Percentiles rank a stretch among this genome's conserved stretches.
Conservation (phyloP, 2,888 invertebrate species). For the Sesia apiformis region DNA sequence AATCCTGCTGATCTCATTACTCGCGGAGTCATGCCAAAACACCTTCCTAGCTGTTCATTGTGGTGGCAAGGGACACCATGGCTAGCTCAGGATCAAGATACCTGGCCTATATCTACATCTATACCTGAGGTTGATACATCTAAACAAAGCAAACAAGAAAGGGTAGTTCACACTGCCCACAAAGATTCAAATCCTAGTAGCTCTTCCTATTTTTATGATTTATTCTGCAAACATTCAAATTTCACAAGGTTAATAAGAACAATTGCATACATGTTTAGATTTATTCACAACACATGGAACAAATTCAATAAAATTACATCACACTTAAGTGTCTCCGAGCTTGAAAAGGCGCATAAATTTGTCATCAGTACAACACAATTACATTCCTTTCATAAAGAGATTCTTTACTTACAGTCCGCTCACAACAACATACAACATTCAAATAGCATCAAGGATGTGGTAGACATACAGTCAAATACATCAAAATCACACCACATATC, state of each 20-base stretch:
- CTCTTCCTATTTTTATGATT: too few species aligned
- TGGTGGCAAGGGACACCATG: conserved; percentile 6
- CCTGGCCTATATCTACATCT: background rate
- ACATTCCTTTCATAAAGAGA: background rate
- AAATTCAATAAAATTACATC: too few species aligned
- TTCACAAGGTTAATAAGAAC: background rate
- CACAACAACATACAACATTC: too few species aligned
- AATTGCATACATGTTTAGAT: conserved; percentile 3
- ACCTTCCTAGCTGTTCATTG: background rate
- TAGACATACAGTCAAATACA: too few species aligned
- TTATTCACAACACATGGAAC: background rate
- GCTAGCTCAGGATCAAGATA: background rate
- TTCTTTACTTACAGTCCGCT: background rate
- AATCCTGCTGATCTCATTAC: conserved; percentile 4
- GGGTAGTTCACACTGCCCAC: too few species aligned
- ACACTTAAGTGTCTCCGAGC: background rate
- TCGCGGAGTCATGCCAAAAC: background rate
- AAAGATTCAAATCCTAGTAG: too few species aligned
- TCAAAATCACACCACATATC: too few species aligned
- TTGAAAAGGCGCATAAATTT: background rate
- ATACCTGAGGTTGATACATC: too few species aligned
- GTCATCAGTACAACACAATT: background rate
- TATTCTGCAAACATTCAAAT: background rate
- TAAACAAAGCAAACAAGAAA: too few species aligned
- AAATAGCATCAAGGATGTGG: too few species aligned